phyloP scores from a whole-genome alignment of 2,888 invertebrate genomes.

The Brachylomia viminalis region DNA sequence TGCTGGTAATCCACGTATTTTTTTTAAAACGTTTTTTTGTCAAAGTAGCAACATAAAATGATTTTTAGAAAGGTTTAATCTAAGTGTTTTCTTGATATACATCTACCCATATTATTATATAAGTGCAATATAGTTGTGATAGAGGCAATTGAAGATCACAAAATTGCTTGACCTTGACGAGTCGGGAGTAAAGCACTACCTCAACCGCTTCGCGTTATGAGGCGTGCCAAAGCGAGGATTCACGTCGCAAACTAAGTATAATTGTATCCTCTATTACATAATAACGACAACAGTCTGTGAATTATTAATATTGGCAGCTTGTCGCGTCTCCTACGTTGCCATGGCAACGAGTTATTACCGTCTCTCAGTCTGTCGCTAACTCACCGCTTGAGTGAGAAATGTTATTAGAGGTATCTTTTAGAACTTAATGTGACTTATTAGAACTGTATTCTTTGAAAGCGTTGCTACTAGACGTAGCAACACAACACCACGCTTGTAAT shows the following conservation, averaged over 20 bases:
- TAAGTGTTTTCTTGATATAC: too few species aligned
- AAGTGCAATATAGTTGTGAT: too few species aligned
- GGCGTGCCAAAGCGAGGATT: background rate
- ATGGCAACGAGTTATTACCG: slow-evolving; percentile 30
- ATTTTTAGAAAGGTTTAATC: too few species aligned
- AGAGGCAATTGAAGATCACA: too few species aligned
- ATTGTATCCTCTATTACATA: background rate
- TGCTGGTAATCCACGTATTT: too few species aligned
- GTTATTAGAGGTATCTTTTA: background rate
- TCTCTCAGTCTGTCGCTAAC: slow-evolving; percentile 3
- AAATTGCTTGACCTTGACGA: too few species aligned
- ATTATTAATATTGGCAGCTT: slow-evolving; percentile 33
- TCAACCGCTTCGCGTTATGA: too few species aligned
- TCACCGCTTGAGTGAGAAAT: background rate
- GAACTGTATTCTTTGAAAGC: background rate
- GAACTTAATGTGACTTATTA: background rate
- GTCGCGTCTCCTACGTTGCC: slow-evolving; percentile 32
- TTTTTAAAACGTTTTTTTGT: too few species aligned
- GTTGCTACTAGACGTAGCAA: background rate
- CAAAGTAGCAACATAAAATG: too few species aligned
- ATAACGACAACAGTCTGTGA: slow-evolving; percentile 1
- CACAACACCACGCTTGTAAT: background rate
- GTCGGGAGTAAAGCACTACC: too few species aligned
- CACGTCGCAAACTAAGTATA: too few species aligned
- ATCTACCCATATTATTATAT: too few species aligned